Evolutionary conservation across 2,113 vertebrate genomes (phyloP).

Genomic region (Onychorhynchus coronatus): DNA sequence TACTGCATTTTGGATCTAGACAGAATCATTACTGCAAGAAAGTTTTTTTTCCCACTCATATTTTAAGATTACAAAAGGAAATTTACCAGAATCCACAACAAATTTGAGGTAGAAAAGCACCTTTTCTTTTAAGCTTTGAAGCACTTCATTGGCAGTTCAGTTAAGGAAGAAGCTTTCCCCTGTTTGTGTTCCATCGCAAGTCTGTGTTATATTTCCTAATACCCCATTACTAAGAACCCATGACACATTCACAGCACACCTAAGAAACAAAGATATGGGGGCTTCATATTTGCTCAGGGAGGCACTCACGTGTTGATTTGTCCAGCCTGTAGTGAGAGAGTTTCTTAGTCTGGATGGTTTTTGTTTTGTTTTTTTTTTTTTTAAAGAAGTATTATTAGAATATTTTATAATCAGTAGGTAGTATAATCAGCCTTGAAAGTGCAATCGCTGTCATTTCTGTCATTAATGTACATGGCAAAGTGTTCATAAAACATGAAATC

Average conservation of each 20-base stretch:
- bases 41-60: background rate
- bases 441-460: background rate
- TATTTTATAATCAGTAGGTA: background rate
- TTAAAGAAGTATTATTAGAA: background rate
- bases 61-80: background rate
- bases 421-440: conserved; percentile 24
- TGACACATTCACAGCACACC: background rate
- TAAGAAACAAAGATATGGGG: background rate
- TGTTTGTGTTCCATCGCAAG: background rate
- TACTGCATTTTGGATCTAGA: background rate
- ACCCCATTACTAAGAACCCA: background rate
- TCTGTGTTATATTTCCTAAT: background rate
- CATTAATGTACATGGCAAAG: background rate
- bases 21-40: background rate
- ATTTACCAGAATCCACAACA: background rate
- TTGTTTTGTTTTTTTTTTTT: background rate
- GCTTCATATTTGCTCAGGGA: background rate
- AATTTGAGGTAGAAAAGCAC: background rate
- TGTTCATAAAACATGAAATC: conserved; percentile 20
- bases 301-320: fast-evolving
- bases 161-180: background rate
- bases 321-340: background rate
- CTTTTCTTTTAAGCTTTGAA: background rate
- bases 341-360: background rate
- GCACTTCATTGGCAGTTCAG: background rate